Evolutionary conservation across 2,888 invertebrate genomes (phyloP), one percentile per base, ranked within the genome.

Genomic region (Bursaphelenchus okinawaensis): DNA sequence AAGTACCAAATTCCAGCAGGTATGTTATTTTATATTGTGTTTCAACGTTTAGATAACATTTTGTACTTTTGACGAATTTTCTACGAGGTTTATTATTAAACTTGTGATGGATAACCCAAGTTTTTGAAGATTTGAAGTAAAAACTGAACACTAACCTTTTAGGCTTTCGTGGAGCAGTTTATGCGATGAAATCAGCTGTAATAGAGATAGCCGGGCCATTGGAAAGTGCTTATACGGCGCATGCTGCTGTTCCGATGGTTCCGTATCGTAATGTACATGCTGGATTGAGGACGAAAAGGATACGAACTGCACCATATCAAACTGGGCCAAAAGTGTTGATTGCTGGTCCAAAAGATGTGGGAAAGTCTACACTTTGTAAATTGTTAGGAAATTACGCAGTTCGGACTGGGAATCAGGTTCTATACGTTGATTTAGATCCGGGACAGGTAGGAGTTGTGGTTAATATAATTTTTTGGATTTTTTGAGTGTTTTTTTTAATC

Each of bases 351-450:
- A 88, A 88, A 50, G 96, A 96, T 84, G 96, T 96, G 1, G 98
- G 98, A 20, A 98, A 98, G 84, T 91, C 91, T 0, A 95, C 96
- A 0, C 84, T 98, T 1, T 89, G 90, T 63, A 87, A 90, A 68
- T 88, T 98, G 70, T 86, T 98, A 7, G 85, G 95, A 0, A 98
- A 98, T 85, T 98, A 96, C 84, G 94, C 92, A 0, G 94, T 94
- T 0, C 86, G 96, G 69, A 88, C 92, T 86, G 85, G 85, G 1
- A 74, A 86, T 50, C 82, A 85, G 23, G 96, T 96, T 0, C 89
- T 96, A 64, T 92, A 89, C 84, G 93, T 94, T 0, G 96, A 98
- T 82, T 85, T 96, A 31, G 96, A 98, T 86, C 91, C 94, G 0
- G 96, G 94, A 0, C 95, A 96, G 73, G 75, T 75, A 20, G n/a